These are phyloP conservation scores for Metacarcinus magister DNA, from an alignment of 2,888 invertebrate genomes.

Conservation along the genomic window DNA sequence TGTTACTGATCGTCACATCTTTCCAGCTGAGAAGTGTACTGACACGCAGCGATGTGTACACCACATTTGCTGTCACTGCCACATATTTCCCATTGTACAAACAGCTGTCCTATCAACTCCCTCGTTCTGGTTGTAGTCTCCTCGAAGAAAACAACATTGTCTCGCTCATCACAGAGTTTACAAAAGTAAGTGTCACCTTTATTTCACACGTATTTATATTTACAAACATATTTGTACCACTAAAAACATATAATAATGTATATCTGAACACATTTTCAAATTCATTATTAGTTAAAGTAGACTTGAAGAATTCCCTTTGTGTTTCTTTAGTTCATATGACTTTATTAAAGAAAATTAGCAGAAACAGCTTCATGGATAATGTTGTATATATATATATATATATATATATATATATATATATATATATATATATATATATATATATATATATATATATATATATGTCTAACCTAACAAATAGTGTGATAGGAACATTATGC, in stretches of 20 bases:
- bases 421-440: slow-evolving; percentile 62
- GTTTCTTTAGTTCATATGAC: too few relatives aligned
- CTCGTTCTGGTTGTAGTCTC: background rate
- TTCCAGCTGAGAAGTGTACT: background rate
- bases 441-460: background rate
- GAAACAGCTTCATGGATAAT: too few relatives aligned
- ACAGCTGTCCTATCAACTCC: background rate
- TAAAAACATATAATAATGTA: too few relatives aligned
- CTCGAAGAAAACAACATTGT: background rate
- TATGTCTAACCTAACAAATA: background rate
- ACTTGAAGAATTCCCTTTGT: too few relatives aligned
- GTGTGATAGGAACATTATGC: background rate
- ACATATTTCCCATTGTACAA: background rate
- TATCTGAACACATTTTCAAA: too few relatives aligned
- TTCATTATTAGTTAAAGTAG: too few relatives aligned
- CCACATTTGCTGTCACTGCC: background rate
- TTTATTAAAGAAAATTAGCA: too few relatives aligned
- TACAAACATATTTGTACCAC: background rate
- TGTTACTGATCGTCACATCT: background rate
- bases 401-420: slow-evolving; percentile 68
- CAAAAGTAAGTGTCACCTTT: background rate
- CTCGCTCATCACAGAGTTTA: background rate
- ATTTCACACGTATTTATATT: background rate
- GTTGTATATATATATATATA: slow-evolving; percentile 58
- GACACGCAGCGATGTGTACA: background rate